A percentile compares a stretch with the other conserved stretches of the same genome.
These are phyloP conservation scores for Tokudaia tokunoshimensis DNA, from an alignment of 2,797 vertebrate genomes.

Conservation along the genomic window DNA sequence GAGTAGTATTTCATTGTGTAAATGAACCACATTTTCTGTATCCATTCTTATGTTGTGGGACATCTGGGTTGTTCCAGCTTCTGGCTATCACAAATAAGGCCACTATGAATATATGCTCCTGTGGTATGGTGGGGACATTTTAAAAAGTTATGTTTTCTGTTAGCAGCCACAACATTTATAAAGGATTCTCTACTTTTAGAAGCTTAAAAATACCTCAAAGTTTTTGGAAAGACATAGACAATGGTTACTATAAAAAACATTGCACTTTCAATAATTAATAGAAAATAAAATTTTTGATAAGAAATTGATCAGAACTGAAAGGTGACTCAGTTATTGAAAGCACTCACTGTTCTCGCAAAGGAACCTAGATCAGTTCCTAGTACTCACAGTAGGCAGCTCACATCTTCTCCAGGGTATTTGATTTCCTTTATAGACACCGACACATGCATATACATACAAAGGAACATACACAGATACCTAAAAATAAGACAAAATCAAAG, in stretches of 20 bases:
- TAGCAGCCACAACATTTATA: neutral
- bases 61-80: too few species aligned
- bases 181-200: neutral
- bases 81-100: too few species aligned
- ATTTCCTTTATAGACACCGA: neutral
- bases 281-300: neutral
- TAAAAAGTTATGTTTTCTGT: neutral
- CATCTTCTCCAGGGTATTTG: neutral
- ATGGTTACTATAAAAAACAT: neutral
- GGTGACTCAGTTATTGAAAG: neutral
- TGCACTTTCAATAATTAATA: neutral
- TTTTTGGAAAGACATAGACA: neutral
- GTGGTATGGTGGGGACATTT: too few species aligned
- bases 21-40: too few species aligned
- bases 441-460: too few species aligned
- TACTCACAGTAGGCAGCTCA: neutral
- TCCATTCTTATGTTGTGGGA: too few species aligned
- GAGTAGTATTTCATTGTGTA: too few species aligned
- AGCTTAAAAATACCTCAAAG: neutral
- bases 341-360: neutral
- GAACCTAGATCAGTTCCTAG: too few species aligned
- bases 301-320: neutral
- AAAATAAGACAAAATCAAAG: neutral
- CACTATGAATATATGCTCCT: too few species aligned
- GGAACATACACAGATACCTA: neutral